phyloP scores from a whole-genome alignment of 2,888 invertebrate species.

The Drosophila seclusa region DNA sequence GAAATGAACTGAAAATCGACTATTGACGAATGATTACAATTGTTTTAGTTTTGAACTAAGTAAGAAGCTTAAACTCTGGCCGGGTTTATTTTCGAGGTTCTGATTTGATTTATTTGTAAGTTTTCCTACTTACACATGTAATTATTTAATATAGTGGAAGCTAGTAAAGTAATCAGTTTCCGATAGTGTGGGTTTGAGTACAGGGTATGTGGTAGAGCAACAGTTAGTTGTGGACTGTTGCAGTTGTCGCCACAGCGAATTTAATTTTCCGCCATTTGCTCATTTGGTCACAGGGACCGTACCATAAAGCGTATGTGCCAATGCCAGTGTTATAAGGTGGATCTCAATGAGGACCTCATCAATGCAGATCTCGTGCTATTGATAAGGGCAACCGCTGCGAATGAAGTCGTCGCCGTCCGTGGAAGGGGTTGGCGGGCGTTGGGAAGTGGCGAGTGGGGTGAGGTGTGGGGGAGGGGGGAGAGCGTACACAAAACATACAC shows the following conservation, averaged over 20 bases:
- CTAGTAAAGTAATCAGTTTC: no score
- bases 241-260: slow-evolving; percentile 32
- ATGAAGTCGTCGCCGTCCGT: slow-evolving; percentile 65
- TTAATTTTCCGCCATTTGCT: slow-evolving; percentile 79
- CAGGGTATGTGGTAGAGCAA: not conserved
- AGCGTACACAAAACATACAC: slow-evolving; percentile 65
- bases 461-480: not conserved
- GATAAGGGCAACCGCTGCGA: slow-evolving; percentile 62
- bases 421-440: not conserved
- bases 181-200: not conserved
- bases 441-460: no score
- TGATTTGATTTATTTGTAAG: not conserved
- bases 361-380: slow-evolving; percentile 64
- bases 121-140: not conserved
- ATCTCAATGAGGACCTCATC: slow-evolving; percentile 46
- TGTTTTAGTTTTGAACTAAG: not conserved
- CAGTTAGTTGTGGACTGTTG: slow-evolving; percentile 18
- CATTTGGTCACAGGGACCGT: slow-evolving; percentile 51
- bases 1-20: not conserved
- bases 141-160: not conserved
- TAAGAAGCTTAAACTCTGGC: no score
- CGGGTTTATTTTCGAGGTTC: not conserved
- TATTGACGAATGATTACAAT: not conserved
- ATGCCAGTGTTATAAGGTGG: slow-evolving; percentile 18
- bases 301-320: slow-evolving; percentile 73